Conservation (phyloP, 1,140 invertebrate genomes). For the Paraescarpia echinospica region DNA sequence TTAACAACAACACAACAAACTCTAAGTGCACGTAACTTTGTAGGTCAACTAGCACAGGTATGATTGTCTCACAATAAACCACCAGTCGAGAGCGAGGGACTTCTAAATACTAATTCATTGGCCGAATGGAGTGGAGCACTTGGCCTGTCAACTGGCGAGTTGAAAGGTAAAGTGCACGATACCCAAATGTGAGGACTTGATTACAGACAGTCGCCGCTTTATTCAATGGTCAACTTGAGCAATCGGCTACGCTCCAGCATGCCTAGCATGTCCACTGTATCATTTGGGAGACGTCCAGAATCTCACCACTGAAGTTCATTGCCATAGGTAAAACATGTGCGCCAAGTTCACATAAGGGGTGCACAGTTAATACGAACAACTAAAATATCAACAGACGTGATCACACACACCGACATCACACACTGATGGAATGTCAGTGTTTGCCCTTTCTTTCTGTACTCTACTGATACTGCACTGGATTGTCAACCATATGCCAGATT, state of each 20-base stretch:
- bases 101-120: slow-evolving; percentile 2
- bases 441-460: not conserved
- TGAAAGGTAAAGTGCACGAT: not conserved
- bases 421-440: not conserved
- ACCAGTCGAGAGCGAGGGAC: not conserved
- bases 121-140: not conserved
- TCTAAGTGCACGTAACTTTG: not conserved
- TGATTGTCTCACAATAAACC: not conserved
- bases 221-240: not conserved
- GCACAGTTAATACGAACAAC: not conserved
- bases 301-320: not conserved
- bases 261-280: not conserved
- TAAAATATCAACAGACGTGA: not conserved
- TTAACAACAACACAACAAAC: not conserved
- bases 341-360: not conserved
- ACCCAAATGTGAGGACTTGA: not conserved
- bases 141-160: not conserved
- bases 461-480: not conserved
- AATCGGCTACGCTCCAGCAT: not conserved
- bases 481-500: not conserved
- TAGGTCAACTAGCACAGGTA: not conserved
- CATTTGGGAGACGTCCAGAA: not conserved
- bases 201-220: not conserved
- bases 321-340: not conserved
- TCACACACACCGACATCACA: no score